phyloP scores from a whole-genome alignment of 2,888 invertebrate genomes.

The Suillia variegata region DNA sequence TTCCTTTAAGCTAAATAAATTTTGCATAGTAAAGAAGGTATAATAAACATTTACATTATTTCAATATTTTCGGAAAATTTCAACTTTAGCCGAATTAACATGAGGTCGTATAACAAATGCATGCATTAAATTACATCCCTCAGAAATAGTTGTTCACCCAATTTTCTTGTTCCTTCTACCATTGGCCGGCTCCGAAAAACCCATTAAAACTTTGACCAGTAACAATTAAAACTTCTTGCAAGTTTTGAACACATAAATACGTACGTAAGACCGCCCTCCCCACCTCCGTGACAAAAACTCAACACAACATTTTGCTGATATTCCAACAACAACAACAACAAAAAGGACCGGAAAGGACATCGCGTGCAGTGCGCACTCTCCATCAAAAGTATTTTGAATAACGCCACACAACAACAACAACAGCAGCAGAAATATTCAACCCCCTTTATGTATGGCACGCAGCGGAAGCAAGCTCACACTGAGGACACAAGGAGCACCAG shows the following conservation, averaged over 20 bases:
- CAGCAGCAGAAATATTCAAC: not conserved
- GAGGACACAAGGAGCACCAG: not conserved
- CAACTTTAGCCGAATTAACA: too few relatives aligned
- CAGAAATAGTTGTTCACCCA: not conserved
- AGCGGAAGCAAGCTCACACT: not conserved
- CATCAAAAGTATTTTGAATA: constrained; percentile 45
- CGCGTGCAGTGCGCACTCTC: constrained; percentile 51
- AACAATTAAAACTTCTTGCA: constrained; percentile 43
- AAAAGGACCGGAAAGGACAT: constrained; percentile 57
- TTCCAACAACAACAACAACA: too few relatives aligned
- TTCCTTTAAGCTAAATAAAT: too few relatives aligned
- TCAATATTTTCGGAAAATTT: too few relatives aligned
- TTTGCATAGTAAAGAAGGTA: too few relatives aligned
- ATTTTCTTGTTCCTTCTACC: not conserved
- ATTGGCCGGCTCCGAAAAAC: constrained; percentile 14
- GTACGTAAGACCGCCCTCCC: constrained; percentile 9
- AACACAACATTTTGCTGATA: too few relatives aligned
- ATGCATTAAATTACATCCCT: too few relatives aligned
- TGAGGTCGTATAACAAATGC: too few relatives aligned
- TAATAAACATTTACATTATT: too few relatives aligned
- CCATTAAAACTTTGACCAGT: constrained; percentile 50
- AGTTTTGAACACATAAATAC: constrained; percentile 38
- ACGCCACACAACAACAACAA: constrained; percentile 29
- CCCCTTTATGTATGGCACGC: constrained; percentile 2
- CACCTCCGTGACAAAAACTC: not conserved